Evolutionary conservation across 2,113 vertebrate genomes (phyloP), one percentile per base, ranked within the genome.

Genomic region (Colaptes auratus): DNA sequence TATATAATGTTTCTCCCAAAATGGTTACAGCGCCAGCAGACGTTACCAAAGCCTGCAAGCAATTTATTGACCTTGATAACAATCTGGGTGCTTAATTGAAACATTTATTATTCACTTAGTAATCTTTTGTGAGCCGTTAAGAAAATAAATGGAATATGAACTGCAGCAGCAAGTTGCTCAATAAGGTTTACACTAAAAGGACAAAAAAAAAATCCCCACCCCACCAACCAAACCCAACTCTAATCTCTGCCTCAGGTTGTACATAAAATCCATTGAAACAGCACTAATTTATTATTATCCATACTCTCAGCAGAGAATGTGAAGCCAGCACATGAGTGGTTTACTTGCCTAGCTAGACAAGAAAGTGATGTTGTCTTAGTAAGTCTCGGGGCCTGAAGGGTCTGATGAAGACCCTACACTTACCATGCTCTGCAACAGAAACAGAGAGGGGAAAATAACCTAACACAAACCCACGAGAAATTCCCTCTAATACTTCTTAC

Each of bases 71-170:
- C 86, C 92, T 90, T 78, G 80, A 93, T 93, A 94, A 90, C 33
- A 93, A 92, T 92, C 90, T 82, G 39, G 75, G 81, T 78, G 44
- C 46, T 96, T 96, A 96, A 96, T 96, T 93, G 89, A 89, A 94
- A 82, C 55, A 66, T 86, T 88, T 82, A 81, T 95, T 92, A 72
- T 90, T 86, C 83, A 46, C 39, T 90, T 58, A 76, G 70, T 94
- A 93, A 92, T 90, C 82, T 78, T 86, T 61, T 75, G 79, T 82
- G 81, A 94, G 89, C 63, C 10, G 1, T 92, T 96, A 89, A 82
- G 86, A 82, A 94, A 95, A 87, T 79, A 94, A 92, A 94, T 89
- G 70, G 58, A 90, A 92, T 78, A 82, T 76, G 70, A 93, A 86
- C 55, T 90, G 66, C 59, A 90, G 84, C 92, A 82, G 90, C 52